Evolutionary conservation across 2,113 vertebrate genomes (phyloP), one percentile per base, ranked within the genome.

Genomic region (Salvator merianae): DNA sequence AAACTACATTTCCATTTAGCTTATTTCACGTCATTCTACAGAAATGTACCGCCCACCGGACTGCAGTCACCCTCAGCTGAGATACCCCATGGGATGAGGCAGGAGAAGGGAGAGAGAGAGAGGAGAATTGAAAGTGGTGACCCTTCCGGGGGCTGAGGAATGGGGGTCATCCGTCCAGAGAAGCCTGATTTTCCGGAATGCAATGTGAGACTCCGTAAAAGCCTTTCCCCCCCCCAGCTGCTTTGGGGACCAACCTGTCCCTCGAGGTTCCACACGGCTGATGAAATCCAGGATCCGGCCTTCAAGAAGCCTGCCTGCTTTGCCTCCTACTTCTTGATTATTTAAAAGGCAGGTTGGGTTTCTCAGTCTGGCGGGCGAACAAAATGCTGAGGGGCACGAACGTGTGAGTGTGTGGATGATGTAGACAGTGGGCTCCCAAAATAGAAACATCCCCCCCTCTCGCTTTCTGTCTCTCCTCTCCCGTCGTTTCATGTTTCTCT

Each of bases 331-430:
- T 79, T 83, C 87, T 93, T 79, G 91, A 94, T 94, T 93, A 94
- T 95, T 94, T 79, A 94, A 92, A 85, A 94, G 88, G 90, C 93
- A 90, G 93, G 71, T 93, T 71, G 82, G 88, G 84, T 94, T 95
- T 93, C 94, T 0, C 66, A 34, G 83, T 53, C 72, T 83, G 91
- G 62, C 90, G 70, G 86, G 89, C 74, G 0, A 78, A 84, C 81
- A 85, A 71, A 63, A 43, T n/a, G n/a, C 0, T 59, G 32, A 36
- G 38, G 74, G 77, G 69, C 85, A 87, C 85, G 87, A 32, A 12
- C 7, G 2, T 86, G 86, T 88, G 88, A n/a, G 53, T 28, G 53
- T 63, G 72, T 34, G 50, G n/a, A 22, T 73, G 73, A 47, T 47
- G 43, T 47, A 9, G 30, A n/a, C 47, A 30, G 71, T 26, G 38